These are phyloP conservation scores for Micrasema minimum DNA, from an alignment of 1,140 invertebrate species.

Conservation along the genomic window DNA sequence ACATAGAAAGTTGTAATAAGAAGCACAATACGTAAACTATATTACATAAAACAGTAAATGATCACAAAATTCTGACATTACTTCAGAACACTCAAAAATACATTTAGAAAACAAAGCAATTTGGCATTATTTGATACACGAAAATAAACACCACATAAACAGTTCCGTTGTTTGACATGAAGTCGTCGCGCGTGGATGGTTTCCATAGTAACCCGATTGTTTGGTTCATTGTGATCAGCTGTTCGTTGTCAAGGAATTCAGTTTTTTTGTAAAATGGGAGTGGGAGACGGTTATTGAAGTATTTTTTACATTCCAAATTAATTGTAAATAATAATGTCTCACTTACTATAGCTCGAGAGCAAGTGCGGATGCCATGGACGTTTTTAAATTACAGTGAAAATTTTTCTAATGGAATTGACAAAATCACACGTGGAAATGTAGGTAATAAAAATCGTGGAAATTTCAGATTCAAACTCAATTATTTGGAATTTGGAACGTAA, in stretches of 20 bases:
- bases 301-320: conserved; percentile 17
- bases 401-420: too few species aligned
- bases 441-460: conserved; percentile 4
- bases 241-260: conserved; percentile 39
- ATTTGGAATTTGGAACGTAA: conserved; percentile 38
- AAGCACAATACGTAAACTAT: too few species aligned
- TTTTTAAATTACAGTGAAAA: too few species aligned
- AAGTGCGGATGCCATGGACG: too few species aligned
- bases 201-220: conserved; percentile 25
- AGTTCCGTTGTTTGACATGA: conserved; percentile 8
- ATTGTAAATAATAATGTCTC: conserved; percentile 6
- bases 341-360: too few species aligned
- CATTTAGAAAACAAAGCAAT: background rate
- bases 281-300: background rate
- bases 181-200: conserved; percentile 1
- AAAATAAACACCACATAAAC: too few species aligned
- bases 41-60: too few species aligned
- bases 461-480: background rate
- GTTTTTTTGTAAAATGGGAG: too few species aligned
- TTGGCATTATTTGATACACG: too few species aligned
- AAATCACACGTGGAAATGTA: conserved; percentile 13
- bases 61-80: background rate
- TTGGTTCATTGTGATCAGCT: conserved; percentile 27
- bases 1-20: too few species aligned
- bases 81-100: background rate